Base-by-base conservation (phyloP, 2,113 vertebrate species). In the Saimiri boliviensis region DNA sequence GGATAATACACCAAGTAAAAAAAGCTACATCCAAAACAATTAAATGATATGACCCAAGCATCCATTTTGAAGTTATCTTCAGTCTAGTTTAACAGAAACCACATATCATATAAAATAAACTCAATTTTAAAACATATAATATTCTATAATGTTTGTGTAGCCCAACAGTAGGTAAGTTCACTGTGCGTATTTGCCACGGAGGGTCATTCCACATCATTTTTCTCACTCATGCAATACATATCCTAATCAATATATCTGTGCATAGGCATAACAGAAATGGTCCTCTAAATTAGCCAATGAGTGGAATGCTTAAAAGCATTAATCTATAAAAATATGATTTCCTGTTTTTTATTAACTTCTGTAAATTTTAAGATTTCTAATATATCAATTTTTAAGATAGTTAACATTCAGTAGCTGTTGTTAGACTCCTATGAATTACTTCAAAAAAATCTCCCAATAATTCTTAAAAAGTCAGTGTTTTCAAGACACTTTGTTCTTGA, bases 401-500 rank as follows among this genome's bases (percentile, higher is more conserved):
- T 88, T 88, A 92, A 91, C 16, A 79, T 71, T 25, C 32, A 10
- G 63, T 32, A 66, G n/a, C 35, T 86, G 37, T 40, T 84, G 19
- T 58, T 40, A 84, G 52, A 71, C 11, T 82, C 12, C 12, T 54
- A 2, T 11, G 17, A 27, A 47, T 77, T 68, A 92, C 82, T 94
- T 94, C 9, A 66, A 85, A 97, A 84, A 84, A 37, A 35, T 4
- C 74, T 45, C 47, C 21, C 71, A 42, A n/a, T 77, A 71, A 93
- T 93, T 87, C 21, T 77, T 82, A 58, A 80, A 71, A 76, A 87
- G 40, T 66, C 70, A 82, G 17, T 52, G 47, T 82, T 90, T 92
- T 91, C n/a, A 89, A 82, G 93, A 97, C 4, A 81, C 8, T 71
- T 89, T 89, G 35, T 47, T 91, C 66, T 95, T 80, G 4, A 52